Conservation (phyloP, 2,113 vertebrate genomes). For the Phrynosoma platyrhinos region DNA sequence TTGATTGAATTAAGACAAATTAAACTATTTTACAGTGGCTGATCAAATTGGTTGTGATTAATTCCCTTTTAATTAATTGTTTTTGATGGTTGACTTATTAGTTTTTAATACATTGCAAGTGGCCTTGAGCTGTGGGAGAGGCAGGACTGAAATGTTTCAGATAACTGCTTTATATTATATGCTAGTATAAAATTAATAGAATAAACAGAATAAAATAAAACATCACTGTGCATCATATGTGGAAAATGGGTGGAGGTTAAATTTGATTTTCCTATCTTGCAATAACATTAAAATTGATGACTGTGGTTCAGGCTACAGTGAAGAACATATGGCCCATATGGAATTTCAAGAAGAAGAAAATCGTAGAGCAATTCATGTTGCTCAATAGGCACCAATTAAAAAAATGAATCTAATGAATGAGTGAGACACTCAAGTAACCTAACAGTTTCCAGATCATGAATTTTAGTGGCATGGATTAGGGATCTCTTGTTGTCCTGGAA, state of each 20-base stretch:
- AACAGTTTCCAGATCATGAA: conserved; percentile 14
- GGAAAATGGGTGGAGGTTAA: rapidly evolving
- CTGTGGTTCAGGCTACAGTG: rapidly evolving
- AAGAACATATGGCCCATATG: not conserved
- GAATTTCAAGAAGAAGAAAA: not conserved
- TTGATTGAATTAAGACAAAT: not conserved
- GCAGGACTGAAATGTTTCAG: not conserved
- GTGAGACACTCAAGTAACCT: not conserved
- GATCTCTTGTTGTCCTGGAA: not conserved
- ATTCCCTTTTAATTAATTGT: not conserved
- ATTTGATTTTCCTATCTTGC: not conserved
- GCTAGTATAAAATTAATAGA: not conserved
- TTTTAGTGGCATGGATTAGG: not conserved
- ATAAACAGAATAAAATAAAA: not conserved
- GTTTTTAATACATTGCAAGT: not conserved
- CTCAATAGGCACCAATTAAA: not conserved
- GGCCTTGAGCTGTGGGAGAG: not conserved
- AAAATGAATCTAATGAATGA: not conserved
- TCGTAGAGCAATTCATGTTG: not conserved
- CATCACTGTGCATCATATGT: rapidly evolving
- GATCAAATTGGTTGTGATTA: not conserved
- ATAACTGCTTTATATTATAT: not conserved
- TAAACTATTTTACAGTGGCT: not conserved
- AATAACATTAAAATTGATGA: rapidly evolving
- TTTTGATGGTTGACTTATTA: not conserved